Base-by-base conservation (phyloP, 2,888 invertebrate species). In the Tricholauxania praeusta region DNA sequence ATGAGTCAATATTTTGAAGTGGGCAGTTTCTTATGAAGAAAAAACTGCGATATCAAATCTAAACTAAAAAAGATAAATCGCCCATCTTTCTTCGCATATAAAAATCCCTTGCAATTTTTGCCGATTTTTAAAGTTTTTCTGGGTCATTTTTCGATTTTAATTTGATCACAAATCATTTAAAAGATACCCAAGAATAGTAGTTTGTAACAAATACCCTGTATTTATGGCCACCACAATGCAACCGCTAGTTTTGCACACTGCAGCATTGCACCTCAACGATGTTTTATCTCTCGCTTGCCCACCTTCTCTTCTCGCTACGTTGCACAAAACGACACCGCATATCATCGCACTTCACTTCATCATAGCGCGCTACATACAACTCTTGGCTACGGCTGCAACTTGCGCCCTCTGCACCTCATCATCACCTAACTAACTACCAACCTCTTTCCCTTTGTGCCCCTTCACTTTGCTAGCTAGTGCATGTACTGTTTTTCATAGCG, bases 171-270 rank as follows among this genome's bases (percentile, higher is more conserved):
- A 10, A 1, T 10, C 39, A 8, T 39, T 39, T 39, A 10, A 39
- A 39, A 8, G 39, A 39, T 28, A 28, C 28, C 22, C 52, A 8
- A 14, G 15, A 8, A 4, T 55, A 5, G 10, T 12, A n/a, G 22
- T 22, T 47, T 59, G 10, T 14, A 6, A 1, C 49, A 32, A 28
- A 39, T 55, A 63, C 48, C 63, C 53, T 59, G 52, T 52, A 52
- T 22, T 22, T 53, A 47, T 62, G 53, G 62, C 53, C 63, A 63
- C 14, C 70, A 53, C 52, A 51, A 52, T 52, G 69, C 52, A 70
- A 70, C 62, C 63, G 62, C 63, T 70, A 63, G 62, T 62, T 70
- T 70, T 22, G 62, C 70, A 52, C 70, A 63, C 53, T 68, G 39
- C 39, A 39, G 10, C 39, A 39, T 1, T 39, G 39, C 39, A 39